These are phyloP conservation scores for Cheilinus undulatus DNA, from an alignment of 2,113 vertebrate species.

Conservation along the genomic window DNA sequence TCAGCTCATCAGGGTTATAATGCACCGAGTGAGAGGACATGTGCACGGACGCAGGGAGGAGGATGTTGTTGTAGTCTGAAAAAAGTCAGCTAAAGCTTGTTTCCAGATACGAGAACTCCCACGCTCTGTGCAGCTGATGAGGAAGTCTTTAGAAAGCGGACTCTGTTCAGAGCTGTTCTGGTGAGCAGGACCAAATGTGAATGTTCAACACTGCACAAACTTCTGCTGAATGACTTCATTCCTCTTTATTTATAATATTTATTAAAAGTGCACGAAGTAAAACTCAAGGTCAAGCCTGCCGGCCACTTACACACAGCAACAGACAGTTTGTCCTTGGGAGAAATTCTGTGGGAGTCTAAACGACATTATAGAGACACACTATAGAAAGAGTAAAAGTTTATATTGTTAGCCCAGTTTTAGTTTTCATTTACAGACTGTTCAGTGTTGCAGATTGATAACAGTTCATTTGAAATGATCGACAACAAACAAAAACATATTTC, in stretches of 20 bases:
- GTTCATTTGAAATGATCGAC: neutral
- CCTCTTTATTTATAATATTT: slow-evolving; percentile 31
- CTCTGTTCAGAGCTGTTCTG: slow-evolving; percentile 69
- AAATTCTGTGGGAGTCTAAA: slow-evolving; percentile 20
- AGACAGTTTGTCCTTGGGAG: slow-evolving; percentile 14
- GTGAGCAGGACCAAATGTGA: slow-evolving; percentile 53
- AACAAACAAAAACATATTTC: neutral
- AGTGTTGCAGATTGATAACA: neutral
- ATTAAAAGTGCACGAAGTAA: slow-evolving; percentile 11
- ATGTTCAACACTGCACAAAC: slow-evolving; percentile 38
- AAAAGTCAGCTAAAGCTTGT: slow-evolving; percentile 76
- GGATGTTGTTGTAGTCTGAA: slow-evolving; percentile 75
- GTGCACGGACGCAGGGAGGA: slow-evolving; percentile 65
- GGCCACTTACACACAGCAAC: slow-evolving; percentile 3
- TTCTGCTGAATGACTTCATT: slow-evolving; percentile 20
- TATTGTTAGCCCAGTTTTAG: neutral
- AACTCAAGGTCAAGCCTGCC: slow-evolving; percentile 31
- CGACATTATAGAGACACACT: neutral
- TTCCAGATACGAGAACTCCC: slow-evolving; percentile 82
- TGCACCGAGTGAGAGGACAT: slow-evolving; percentile 75
- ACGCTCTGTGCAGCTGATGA: slow-evolving; percentile 73
- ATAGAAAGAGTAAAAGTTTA: neutral
- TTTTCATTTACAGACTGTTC: neutral
- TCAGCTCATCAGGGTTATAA: slow-evolving; percentile 79
- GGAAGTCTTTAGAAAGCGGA: slow-evolving; percentile 74